phyloP scores from a whole-genome alignment of 2,797 vertebrate genomes.

The Eutrigla gurnardus region DNA sequence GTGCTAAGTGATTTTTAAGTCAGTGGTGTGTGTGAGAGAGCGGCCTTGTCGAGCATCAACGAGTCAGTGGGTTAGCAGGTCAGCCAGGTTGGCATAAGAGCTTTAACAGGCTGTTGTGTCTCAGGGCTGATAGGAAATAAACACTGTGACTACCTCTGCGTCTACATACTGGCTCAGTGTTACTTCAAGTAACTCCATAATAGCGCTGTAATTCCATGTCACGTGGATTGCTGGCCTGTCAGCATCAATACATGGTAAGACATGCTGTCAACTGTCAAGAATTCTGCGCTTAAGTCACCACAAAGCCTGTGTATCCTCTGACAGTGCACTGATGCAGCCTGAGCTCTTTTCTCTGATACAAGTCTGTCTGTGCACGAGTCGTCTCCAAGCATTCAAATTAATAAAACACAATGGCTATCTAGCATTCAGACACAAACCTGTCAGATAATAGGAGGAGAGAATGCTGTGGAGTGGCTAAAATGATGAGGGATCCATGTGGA shows the following conservation, averaged over 20 bases:
- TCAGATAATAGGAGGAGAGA: not conserved
- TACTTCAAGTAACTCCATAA: constrained; percentile 37
- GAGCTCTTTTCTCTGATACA: constrained; percentile 4
- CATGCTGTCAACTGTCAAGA: constrained; percentile 51
- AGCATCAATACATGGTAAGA: constrained; percentile 57
- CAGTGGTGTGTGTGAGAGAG: constrained; percentile 25
- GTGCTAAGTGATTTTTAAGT: constrained; percentile 50
- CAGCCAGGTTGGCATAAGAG: constrained; percentile 64
- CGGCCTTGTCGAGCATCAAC: constrained; percentile 32
- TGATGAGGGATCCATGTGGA: not conserved
- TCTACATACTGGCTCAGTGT: constrained; percentile 32
- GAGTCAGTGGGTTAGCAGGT: constrained; percentile 75
- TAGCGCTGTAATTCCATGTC: constrained; percentile 44
- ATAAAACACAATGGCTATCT: not conserved
- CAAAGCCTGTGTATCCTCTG: constrained; percentile 33
- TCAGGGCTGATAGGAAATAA: constrained; percentile 40
- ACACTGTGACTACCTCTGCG: constrained; percentile 33
- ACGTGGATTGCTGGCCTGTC: constrained; percentile 50
- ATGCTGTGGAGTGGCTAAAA: not conserved
- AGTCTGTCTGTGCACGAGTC: not conserved
- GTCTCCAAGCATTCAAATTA: constrained; percentile 16
- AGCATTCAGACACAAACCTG: not conserved
- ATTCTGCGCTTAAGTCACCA: constrained; percentile 41
- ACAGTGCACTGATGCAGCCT: constrained; percentile 18
- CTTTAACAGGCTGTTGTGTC: constrained; percentile 50